phyloP scores from a whole-genome alignment of 2,113 vertebrate genomes.

The Chaetodon auriga region DNA sequence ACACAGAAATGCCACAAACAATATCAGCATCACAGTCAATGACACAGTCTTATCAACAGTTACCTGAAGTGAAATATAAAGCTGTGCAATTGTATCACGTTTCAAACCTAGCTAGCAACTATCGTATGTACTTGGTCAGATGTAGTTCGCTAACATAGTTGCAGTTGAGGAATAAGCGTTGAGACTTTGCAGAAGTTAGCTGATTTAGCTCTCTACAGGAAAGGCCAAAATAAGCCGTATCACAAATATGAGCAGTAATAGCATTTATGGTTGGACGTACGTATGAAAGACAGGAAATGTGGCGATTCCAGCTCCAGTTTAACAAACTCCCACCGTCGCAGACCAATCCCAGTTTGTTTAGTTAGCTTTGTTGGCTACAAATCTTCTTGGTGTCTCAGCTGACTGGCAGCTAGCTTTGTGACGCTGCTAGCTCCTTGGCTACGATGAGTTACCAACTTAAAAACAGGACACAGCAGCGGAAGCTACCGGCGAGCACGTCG shows the following conservation, averaged over 20 bases:
- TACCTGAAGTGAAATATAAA: not conserved
- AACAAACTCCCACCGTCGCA: slow-evolving; percentile 25
- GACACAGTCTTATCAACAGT: no score
- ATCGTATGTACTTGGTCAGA: not conserved
- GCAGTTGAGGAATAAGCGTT: not conserved
- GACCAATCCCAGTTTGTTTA: not conserved
- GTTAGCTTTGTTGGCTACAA: slow-evolving; percentile 28
- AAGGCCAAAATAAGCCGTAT: not conserved
- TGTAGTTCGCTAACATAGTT: slow-evolving; percentile 6
- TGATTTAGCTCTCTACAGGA: not conserved
- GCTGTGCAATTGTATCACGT: no score
- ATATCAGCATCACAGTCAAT: not conserved
- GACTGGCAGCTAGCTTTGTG: slow-evolving; percentile 44
- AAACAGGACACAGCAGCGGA: not conserved
- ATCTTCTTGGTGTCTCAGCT: slow-evolving; percentile 17
- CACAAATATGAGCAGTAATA: not conserved
- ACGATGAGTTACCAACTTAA: not conserved
- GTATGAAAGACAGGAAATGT: slow-evolving; percentile 46
- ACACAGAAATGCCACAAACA: not conserved
- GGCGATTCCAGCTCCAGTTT: slow-evolving; percentile 73
- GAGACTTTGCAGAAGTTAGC: slow-evolving; percentile 24
- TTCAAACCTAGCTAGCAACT: not conserved
- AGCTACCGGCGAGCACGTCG: not conserved
- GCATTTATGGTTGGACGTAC: slow-evolving; percentile 44
- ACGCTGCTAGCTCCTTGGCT: slow-evolving; percentile 54